Percentiles rank a stretch among this genome's conserved stretches.
Conservation (phyloP, 2,797 vertebrate genomes). For the Rhinichthys osculus region DNA sequence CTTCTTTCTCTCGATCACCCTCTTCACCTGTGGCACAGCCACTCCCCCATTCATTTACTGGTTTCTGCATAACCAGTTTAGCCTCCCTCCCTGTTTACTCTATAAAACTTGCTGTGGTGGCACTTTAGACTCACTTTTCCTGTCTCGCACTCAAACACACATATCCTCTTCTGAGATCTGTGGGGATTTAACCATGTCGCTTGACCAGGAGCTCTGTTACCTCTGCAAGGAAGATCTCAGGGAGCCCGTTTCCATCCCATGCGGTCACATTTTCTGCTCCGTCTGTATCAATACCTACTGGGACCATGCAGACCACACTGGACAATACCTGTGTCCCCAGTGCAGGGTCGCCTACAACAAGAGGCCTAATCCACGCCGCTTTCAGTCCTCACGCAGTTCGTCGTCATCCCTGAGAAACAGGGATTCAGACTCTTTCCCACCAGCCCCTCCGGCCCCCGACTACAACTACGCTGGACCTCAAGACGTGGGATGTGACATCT, state of each 20-base stretch:
- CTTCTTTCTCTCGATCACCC: slow-evolving; percentile 52
- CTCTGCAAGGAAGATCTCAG: slow-evolving; percentile 83
- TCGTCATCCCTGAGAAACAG: slow-evolving; percentile 52
- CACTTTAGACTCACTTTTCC: slow-evolving; percentile 73
- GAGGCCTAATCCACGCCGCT: slow-evolving; percentile 77
- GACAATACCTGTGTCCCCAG: slow-evolving; percentile 78
- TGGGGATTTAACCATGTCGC: slow-evolving; percentile 69
- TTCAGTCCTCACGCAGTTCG: slow-evolving; percentile 68
- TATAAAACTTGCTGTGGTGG: slow-evolving; percentile 72
- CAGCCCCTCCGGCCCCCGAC: slow-evolving; percentile 79
- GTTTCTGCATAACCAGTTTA: slow-evolving; percentile 88
- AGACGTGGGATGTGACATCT: slow-evolving; percentile 95
- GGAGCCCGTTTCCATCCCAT: slow-evolving; percentile 82
- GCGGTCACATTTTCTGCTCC: slow-evolving; percentile 80
- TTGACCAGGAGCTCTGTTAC: slow-evolving; percentile 76
- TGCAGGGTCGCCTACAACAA: slow-evolving; percentile 81
- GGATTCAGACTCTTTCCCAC: slow-evolving; percentile 70
- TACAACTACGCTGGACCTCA: slow-evolving; percentile 83
- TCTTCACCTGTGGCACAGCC: slow-evolving; percentile 66
- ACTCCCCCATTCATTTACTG: slow-evolving; percentile 75
- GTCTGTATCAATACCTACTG: slow-evolving; percentile 84
- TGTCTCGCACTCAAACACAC: slow-evolving; percentile 47
- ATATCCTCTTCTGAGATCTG: slow-evolving; percentile 2
- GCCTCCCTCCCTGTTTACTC: slow-evolving; percentile 79
- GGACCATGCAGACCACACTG: slow-evolving; percentile 80